Evolutionary conservation across 2,797 vertebrate species (phyloP).

Genomic region (Coluber constrictor): DNA sequence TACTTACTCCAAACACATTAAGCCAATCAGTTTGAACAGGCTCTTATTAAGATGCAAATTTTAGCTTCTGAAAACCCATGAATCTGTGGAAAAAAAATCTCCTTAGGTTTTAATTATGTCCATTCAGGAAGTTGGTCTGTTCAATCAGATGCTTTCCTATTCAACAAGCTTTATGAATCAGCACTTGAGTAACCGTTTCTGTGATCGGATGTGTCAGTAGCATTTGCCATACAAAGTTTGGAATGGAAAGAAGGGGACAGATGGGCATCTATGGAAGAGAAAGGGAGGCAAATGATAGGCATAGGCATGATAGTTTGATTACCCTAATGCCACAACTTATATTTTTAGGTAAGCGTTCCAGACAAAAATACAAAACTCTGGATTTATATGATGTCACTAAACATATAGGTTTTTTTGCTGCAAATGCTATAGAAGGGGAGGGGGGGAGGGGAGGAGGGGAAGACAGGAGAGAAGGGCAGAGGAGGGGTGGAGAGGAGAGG

Average conservation of each 20-base stretch:
- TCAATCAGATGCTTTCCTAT: conserved; percentile 57
- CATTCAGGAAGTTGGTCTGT: conserved; percentile 66
- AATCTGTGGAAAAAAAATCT: conserved; percentile 71
- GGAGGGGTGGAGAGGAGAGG: rapidly evolving
- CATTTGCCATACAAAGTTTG: conserved; percentile 16
- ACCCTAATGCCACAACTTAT: neutral
- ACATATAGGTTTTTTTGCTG: neutral
- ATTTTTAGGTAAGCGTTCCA: neutral
- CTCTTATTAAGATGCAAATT: conserved; percentile 85
- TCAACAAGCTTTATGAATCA: conserved; percentile 61
- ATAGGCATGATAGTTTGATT: neutral
- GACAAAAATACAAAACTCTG: neutral
- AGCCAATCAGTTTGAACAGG: conserved; percentile 77
- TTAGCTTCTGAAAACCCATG: conserved; percentile 73
- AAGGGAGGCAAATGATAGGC: neutral
- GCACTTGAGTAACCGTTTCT: conserved; percentile 63
- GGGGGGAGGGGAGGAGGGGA: too few relatives aligned
- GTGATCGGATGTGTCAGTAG: conserved; percentile 55
- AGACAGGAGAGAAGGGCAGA: neutral
- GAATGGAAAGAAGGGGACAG: neutral
- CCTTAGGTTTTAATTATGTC: conserved; percentile 68
- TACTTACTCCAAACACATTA: conserved; percentile 79
- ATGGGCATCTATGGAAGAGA: neutral
- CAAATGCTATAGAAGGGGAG: neutral
- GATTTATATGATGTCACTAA: neutral